Conservation (phyloP, 1,140 invertebrate genomes). For the Lepidotrigona ventralis region DNA sequence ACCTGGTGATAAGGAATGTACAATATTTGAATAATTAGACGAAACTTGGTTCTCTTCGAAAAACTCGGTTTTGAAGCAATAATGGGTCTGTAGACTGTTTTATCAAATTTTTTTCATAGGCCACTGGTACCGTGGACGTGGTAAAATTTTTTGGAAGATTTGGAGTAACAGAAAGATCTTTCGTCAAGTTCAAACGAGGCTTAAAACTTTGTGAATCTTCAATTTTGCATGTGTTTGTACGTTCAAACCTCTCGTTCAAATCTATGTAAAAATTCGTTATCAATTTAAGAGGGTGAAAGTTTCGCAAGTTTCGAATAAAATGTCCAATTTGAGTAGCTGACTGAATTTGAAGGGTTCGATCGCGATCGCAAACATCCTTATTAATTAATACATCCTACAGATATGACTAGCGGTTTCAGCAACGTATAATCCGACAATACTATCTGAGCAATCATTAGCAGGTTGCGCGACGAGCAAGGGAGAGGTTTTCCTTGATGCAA, state of each 20-base stretch:
- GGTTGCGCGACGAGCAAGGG: background rate
- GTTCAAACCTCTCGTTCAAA: no score
- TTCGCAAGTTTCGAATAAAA: background rate
- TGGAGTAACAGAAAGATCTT: background rate
- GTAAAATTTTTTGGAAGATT: background rate
- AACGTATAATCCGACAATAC: background rate
- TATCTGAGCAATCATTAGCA: background rate
- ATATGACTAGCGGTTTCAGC: background rate
- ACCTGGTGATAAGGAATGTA: background rate
- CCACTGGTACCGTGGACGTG: background rate
- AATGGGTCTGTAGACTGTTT: background rate
- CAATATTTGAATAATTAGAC: background rate
- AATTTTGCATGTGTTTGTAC: no score
- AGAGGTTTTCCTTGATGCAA: slow-evolving; percentile 13
- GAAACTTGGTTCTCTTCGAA: background rate
- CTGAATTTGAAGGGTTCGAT: no score
- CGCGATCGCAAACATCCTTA: background rate
- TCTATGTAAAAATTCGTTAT: no score
- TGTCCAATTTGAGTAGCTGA: background rate
- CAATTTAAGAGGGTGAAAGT: no score
- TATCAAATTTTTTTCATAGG: background rate
- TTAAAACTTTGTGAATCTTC: no score
- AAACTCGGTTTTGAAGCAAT: background rate
- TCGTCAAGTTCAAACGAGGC: no score
- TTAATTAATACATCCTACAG: background rate